phyloP scores from a whole-genome alignment of 1,140 invertebrate species.

The Drosophila santomea region DNA sequence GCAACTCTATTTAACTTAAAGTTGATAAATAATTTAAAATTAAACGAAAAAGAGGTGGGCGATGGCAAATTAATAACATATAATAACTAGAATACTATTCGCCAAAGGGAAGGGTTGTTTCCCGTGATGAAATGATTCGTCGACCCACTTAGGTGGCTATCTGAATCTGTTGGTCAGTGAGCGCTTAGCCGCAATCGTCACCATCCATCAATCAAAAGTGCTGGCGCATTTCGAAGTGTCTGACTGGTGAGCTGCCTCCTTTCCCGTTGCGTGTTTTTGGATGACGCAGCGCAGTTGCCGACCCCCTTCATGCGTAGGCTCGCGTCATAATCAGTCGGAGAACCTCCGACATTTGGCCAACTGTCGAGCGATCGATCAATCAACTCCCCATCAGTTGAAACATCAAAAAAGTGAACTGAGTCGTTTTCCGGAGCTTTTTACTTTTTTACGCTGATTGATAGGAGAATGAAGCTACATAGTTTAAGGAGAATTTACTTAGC shows the following conservation, averaged over 20 bases:
- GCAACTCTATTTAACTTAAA: too few relatives aligned
- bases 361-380: conserved; percentile 74
- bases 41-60: too few relatives aligned
- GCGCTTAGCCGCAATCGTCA: conserved; percentile 46
- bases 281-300: conserved; percentile 66
- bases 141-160: conserved; percentile 68
- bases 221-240: conserved; percentile 73
- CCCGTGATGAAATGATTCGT: conserved; percentile 19
- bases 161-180: conserved; percentile 28
- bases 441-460: conserved; percentile 64
- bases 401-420: conserved; percentile 24
- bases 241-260: conserved; percentile 43
- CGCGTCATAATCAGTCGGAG: conserved; percentile 67
- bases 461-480: conserved; percentile 33
- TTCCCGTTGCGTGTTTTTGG: conserved; percentile 48
- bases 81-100: too few relatives aligned
- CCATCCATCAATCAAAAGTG: conserved; percentile 73
- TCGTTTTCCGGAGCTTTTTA: conserved; percentile 2
- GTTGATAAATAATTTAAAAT: too few relatives aligned
- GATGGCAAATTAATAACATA: too few relatives aligned
- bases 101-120: background rate
- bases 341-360: conserved; percentile 69
- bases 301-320: conserved; percentile 8
- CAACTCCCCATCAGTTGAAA: conserved; percentile 72
- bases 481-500: conserved; percentile 65